Evolutionary conservation across 2,113 vertebrate species (phyloP).

Genomic region (Pterophyllum scalare): DNA sequence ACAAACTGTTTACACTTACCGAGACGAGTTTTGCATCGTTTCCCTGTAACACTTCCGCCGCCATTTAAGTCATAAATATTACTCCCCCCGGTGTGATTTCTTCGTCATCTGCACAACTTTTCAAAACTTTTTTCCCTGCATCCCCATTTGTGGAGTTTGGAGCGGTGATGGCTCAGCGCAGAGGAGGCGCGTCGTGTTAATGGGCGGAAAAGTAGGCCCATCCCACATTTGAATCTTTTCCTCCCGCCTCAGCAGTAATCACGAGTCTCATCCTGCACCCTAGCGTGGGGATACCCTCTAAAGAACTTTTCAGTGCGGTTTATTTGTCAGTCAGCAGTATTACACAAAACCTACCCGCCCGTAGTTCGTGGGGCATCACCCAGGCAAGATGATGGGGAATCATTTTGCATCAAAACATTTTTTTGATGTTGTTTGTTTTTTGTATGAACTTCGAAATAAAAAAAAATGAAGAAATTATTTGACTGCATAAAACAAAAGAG

Average conservation of each 20-base stretch:
- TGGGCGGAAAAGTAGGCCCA: slow-evolving; percentile 17
- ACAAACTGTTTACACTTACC: slow-evolving; percentile 67
- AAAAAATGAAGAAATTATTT: neutral
- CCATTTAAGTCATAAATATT: slow-evolving; percentile 74
- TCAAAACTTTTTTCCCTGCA: slow-evolving; percentile 18
- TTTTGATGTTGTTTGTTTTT: neutral
- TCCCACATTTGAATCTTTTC: neutral
- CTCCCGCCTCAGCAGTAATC: neutral
- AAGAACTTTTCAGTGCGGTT: too few species aligned
- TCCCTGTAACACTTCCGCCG: slow-evolving; percentile 71
- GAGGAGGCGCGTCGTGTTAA: slow-evolving; percentile 50
- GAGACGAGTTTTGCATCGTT: slow-evolving; percentile 52
- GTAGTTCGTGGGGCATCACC: too few species aligned
- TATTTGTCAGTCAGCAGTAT: too few species aligned
- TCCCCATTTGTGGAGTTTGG: slow-evolving; percentile 49
- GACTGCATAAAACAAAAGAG: neutral
- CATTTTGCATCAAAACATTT: too few species aligned
- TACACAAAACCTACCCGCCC: too few species aligned
- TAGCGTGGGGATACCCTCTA: too few species aligned
- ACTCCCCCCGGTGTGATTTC: slow-evolving; percentile 15
- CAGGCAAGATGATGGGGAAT: too few species aligned
- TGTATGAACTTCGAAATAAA: neutral
- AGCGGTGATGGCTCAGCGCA: neutral
- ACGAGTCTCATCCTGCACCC: neutral
- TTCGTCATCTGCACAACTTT: slow-evolving; percentile 36